Conservation (phyloP, 2,113 vertebrate species). For the Phylloscopus trochilus region DNA sequence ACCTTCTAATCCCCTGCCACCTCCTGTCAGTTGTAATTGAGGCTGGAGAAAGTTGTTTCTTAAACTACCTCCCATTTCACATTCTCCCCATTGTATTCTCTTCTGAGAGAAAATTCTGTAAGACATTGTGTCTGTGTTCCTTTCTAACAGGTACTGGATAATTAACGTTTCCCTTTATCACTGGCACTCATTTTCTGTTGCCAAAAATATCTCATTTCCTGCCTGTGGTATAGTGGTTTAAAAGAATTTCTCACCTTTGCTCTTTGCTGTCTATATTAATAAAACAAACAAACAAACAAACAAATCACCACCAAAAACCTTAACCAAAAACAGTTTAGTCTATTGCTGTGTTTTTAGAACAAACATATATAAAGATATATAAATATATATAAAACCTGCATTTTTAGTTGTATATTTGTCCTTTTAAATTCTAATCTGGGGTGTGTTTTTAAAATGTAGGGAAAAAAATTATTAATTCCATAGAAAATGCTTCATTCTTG, state of each 20-base stretch:
- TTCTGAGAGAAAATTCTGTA: neutral
- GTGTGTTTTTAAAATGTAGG: neutral
- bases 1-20: neutral
- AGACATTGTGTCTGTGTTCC: neutral
- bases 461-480: neutral
- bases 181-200: neutral
- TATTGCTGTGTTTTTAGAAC: neutral
- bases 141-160: neutral
- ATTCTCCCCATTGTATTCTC: neutral
- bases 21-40: neutral
- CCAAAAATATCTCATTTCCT: neutral
- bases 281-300: neutral
- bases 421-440: neutral
- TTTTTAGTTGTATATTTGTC: neutral
- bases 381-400: neutral
- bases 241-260: neutral
- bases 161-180: neutral
- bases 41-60: neutral
- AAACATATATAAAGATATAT: neutral
- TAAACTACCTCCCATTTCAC: neutral
- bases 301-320: neutral
- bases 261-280: neutral
- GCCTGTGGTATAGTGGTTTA: neutral
- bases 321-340: neutral
- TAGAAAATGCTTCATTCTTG: neutral